Conservation (phyloP, 2,113 vertebrate genomes). For the Perognathus longimembris region DNA sequence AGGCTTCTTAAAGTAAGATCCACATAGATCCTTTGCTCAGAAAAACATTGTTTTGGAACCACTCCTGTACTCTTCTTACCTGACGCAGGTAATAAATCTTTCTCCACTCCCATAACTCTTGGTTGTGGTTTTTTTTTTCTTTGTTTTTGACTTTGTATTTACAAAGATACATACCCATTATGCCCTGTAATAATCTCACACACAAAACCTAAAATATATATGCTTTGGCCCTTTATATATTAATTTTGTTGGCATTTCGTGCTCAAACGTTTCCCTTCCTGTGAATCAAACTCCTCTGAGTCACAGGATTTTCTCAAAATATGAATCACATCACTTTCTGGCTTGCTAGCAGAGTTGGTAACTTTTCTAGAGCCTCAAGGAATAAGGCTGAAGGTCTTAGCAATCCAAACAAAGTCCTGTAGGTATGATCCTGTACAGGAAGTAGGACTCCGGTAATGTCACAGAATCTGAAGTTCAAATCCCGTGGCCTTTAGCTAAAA, state of each 20-base stretch:
- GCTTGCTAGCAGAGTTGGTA: not conserved
- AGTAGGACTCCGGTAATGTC: not conserved
- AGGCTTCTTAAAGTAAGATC: too few relatives aligned
- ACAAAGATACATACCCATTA: not conserved
- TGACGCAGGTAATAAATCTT: too few relatives aligned
- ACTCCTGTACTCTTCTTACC: too few relatives aligned
- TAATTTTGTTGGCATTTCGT: not conserved
- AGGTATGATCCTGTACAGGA: not conserved
- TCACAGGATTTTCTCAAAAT: not conserved
- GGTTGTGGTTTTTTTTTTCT: too few relatives aligned
- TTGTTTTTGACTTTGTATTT: too few relatives aligned
- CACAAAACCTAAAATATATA: accelerated
- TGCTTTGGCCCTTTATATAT: not conserved
- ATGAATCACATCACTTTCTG: not conserved
- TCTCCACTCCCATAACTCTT: too few relatives aligned
- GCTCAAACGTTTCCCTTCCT: not conserved
- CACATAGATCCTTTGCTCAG: too few relatives aligned
- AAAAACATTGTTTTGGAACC: too few relatives aligned
- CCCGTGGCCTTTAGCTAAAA: not conserved
- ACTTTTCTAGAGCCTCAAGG: too few relatives aligned
- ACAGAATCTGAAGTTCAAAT: not conserved
- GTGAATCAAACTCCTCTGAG: not conserved
- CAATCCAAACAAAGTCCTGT: not conserved
- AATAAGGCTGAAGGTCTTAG: not conserved
- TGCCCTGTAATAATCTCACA: not conserved